These are phyloP conservation scores for Trichomalopsis sarcophagae DNA, from an alignment of 1,140 invertebrate genomes.

Conservation along the genomic window DNA sequence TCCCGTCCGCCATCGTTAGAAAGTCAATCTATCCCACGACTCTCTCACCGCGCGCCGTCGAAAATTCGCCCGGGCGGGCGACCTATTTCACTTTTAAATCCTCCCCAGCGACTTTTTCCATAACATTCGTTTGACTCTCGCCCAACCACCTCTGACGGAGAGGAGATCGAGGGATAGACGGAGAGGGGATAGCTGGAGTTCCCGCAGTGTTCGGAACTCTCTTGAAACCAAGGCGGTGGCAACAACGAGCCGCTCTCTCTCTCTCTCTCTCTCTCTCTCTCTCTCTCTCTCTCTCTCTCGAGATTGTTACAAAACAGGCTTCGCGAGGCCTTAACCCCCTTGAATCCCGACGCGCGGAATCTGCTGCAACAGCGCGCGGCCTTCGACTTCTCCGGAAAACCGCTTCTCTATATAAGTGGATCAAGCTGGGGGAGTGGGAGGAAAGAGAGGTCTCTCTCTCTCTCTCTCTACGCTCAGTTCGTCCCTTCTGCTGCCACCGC, in stretches of 20 bases:
- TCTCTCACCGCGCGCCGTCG: not conserved
- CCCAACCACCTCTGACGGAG: no score
- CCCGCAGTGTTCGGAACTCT: conserved; percentile 1
- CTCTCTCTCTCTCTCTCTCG: not conserved
- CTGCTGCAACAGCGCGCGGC: not conserved
- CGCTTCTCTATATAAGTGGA: conserved; percentile 22
- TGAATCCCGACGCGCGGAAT: conserved; percentile 10
- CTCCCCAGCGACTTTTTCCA: not conserved
- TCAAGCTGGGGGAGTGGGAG: not conserved
- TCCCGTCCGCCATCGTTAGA: not conserved
- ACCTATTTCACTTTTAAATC: conserved; percentile 12
- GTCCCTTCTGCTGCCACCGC: not conserved
- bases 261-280: no score
- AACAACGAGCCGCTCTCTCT: not conserved
- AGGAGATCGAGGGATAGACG: not conserved
- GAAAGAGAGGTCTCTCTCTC: not conserved
- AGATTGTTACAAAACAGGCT: conserved; percentile 45
- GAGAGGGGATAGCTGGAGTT: conserved; percentile 6
- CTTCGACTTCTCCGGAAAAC: conserved; percentile 23
- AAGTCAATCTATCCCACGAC: not conserved
- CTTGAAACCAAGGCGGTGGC: conserved; percentile 20
- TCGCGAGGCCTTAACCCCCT: conserved; percentile 26
- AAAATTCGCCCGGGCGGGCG: not conserved
- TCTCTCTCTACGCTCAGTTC: not conserved
- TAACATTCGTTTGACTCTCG: conserved; percentile 7